These are phyloP conservation scores for Perca flavescens DNA, from an alignment of 2,113 vertebrate genomes.

Conservation along the genomic window DNA sequence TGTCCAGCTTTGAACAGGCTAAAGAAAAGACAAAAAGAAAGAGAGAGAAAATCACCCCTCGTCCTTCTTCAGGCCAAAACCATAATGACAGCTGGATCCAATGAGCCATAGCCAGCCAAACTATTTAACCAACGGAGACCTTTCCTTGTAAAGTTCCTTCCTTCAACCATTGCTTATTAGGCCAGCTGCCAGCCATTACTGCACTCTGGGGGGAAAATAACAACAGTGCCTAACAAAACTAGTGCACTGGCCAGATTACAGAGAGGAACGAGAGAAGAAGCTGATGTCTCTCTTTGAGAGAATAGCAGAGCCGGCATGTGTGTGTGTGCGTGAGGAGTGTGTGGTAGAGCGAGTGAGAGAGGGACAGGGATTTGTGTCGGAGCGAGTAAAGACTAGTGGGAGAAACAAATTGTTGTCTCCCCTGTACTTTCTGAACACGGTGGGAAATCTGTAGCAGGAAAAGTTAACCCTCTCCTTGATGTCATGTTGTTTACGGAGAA, in stretches of 20 bases:
- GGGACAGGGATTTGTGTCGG: too few relatives aligned
- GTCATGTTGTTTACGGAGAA: too few relatives aligned
- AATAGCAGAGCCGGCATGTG: too few relatives aligned
- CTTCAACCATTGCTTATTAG: slow-evolving; percentile 26
- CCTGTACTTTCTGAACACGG: too few relatives aligned
- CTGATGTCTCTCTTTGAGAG: background rate
- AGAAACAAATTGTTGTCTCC: too few relatives aligned
- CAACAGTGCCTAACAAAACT: background rate
- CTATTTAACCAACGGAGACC: background rate
- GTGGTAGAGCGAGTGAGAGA: too few relatives aligned
- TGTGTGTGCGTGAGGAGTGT: too few relatives aligned
- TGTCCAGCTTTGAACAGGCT: slow-evolving; percentile 14
- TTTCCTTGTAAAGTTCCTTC: slow-evolving; percentile 38
- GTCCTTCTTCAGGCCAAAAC: slow-evolving; percentile 32
- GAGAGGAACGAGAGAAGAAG: background rate
- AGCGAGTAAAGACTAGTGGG: too few relatives aligned
- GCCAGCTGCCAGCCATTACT: slow-evolving; percentile 12
- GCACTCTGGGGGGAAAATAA: background rate
- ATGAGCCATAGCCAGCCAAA: slow-evolving; percentile 36
- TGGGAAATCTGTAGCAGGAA: too few relatives aligned
- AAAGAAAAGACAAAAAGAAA: background rate
- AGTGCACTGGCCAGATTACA: background rate
- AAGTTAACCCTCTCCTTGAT: too few relatives aligned
- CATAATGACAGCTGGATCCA: slow-evolving; percentile 45
- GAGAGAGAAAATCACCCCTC: slow-evolving; percentile 1